Percentiles rank a stretch among this genome's conserved stretches.
Evolutionary conservation across 2,113 vertebrate species (phyloP).

Genomic region (Pseudopodoces humilis): DNA sequence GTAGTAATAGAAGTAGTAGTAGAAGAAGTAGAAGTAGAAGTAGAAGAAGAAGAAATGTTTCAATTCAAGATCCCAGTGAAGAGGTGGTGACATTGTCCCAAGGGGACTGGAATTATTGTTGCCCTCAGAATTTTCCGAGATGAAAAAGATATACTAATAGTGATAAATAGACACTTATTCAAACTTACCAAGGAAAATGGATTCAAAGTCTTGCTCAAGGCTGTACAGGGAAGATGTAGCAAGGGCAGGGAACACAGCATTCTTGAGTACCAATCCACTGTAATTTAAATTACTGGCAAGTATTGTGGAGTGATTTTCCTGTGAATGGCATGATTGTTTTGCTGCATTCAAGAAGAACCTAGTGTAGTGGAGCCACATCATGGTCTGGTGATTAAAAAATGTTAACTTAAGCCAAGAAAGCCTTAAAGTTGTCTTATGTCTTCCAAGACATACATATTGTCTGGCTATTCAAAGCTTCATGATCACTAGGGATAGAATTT

Average conservation of each 20-base stretch:
- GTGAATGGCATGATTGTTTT: slow-evolving; percentile 10
- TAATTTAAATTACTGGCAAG: slow-evolving; percentile 11
- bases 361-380: slow-evolving; percentile 4
- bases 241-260: not conserved
- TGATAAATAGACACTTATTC: not conserved
- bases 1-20: accelerated
- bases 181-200: not conserved
- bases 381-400: slow-evolving; percentile 45
- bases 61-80: not conserved
- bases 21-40: not conserved
- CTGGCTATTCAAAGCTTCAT: not conserved
- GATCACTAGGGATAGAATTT: not conserved
- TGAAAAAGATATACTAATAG: not conserved
- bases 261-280: not conserved
- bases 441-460: not conserved
- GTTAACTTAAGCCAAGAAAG: not conserved
- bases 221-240: accelerated
- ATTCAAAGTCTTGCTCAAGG: not conserved
- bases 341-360: slow-evolving; percentile 22
- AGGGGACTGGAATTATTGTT: not conserved
- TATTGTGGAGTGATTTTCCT: not conserved
- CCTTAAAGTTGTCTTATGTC: not conserved
- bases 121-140: not conserved
- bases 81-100: not conserved
- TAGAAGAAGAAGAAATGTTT: not conserved